Evolutionary conservation across 2,797 vertebrate genomes (phyloP).

Genomic region (Amblyraja radiata): DNA sequence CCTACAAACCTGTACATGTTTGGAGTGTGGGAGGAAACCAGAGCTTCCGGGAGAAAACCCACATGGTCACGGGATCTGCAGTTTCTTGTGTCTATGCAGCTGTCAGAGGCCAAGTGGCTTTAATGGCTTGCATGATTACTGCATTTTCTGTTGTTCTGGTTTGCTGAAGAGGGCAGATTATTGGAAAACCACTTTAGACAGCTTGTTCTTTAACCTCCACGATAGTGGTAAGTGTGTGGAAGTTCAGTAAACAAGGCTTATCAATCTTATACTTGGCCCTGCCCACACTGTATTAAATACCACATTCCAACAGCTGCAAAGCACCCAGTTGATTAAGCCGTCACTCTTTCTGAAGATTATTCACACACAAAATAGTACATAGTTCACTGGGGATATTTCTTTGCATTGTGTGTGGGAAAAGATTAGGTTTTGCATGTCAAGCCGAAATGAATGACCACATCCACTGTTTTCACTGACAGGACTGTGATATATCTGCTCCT

Average conservation of each 20-base stretch:
- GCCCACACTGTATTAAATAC: constrained; percentile 12
- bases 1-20: too few relatives aligned
- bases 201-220: neutral
- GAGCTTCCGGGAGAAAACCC: too few relatives aligned
- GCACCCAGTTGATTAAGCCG: neutral
- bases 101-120: neutral
- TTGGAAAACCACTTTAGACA: neutral
- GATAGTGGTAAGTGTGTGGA: neutral
- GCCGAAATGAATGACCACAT: neutral
- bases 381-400: neutral
- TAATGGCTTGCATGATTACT: neutral
- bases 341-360: neutral
- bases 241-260: constrained; percentile 25
- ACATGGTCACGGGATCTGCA: too few relatives aligned
- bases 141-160: neutral
- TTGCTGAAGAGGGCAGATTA: neutral
- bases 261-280: constrained; percentile 3
- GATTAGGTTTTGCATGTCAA: constrained; percentile 18
- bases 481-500: neutral
- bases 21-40: too few relatives aligned
- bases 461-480: neutral
- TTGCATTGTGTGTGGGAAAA: constrained; percentile 15
- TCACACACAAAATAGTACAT: neutral
- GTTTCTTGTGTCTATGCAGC: too few relatives aligned
- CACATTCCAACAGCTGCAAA: constrained; percentile 22